These are phyloP conservation scores for Leptothorax acervorum DNA, from an alignment of 2,888 invertebrate genomes.

Conservation along the genomic window DNA sequence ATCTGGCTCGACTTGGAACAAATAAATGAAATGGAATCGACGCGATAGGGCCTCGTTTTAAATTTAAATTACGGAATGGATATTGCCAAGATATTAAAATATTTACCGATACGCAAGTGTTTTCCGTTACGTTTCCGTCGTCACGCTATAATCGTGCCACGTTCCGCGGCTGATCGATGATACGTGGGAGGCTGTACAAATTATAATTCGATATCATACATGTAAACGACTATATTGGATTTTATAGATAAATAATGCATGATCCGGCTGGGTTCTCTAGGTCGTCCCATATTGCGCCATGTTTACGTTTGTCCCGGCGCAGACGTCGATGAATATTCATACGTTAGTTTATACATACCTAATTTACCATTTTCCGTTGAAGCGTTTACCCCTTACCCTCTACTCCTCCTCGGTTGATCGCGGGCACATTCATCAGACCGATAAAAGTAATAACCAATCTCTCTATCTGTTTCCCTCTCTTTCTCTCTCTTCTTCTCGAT, in stretches of 20 bases:
- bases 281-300: slow-evolving; percentile 52
- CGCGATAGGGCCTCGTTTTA: background rate
- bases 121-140: slow-evolving; percentile 4
- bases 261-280: slow-evolving; percentile 45
- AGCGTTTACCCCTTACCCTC: slow-evolving; percentile 33
- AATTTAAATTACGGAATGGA: slow-evolving; percentile 2
- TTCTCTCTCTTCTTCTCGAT: background rate
- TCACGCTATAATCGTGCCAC: slow-evolving; percentile 21
- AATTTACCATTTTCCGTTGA: slow-evolving; percentile 56
- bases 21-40: slow-evolving; percentile 26
- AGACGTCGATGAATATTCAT: slow-evolving; percentile 55
- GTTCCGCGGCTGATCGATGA: slow-evolving; percentile 23
- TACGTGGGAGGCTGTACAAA: slow-evolving; percentile 28
- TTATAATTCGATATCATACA: slow-evolving; percentile 49
- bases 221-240: slow-evolving; percentile 54
- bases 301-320: slow-evolving; percentile 52
- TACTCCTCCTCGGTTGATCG: background rate
- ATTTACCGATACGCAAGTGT: slow-evolving; percentile 18
- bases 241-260: slow-evolving; percentile 56
- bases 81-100: slow-evolving; percentile 31
- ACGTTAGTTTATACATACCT: slow-evolving; percentile 54
- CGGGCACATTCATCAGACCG: slow-evolving; percentile 28
- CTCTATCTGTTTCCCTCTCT: background rate
- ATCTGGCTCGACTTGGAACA: background rate
- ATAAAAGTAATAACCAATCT: slow-evolving; percentile 41